A percentile compares a stretch with the other conserved stretches of the same genome.
Evolutionary conservation across 2,113 vertebrate species (phyloP).

Genomic region (Oncorhynchus kisutch): DNA sequence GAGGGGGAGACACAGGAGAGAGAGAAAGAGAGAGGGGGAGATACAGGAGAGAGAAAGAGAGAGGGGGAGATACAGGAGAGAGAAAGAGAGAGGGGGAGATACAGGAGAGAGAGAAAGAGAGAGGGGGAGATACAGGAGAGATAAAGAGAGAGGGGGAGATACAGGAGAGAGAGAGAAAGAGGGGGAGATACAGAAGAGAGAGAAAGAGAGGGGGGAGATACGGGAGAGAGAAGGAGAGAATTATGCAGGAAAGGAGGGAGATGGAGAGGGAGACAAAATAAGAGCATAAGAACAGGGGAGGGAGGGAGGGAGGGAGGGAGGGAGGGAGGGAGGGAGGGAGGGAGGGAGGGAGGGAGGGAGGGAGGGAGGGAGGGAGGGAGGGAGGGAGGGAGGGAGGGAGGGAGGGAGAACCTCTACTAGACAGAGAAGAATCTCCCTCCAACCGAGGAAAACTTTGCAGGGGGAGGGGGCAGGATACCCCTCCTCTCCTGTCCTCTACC

Average conservation of each 20-base stretch:
- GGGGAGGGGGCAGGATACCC: neutral
- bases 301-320: neutral
- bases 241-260: neutral
- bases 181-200: neutral
- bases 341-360: too few species aligned
- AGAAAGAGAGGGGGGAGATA: neutral
- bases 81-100: neutral
- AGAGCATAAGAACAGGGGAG: neutral
- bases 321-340: neutral
- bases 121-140: neutral
- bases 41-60: neutral
- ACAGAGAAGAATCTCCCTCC: conserved; percentile 7
- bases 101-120: neutral
- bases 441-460: conserved; percentile 2
- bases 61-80: neutral
- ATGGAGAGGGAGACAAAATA: neutral
- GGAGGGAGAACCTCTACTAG: neutral
- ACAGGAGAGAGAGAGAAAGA: neutral
- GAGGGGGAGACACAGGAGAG: too few species aligned
- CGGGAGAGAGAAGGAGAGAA: neutral
- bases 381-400: too few species aligned
- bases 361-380: neutral
- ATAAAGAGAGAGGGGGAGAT: too few species aligned
- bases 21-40: neutral
- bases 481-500: neutral